Evolutionary conservation across 2,113 vertebrate species (phyloP).

Genomic region (Crocuta crocuta): DNA sequence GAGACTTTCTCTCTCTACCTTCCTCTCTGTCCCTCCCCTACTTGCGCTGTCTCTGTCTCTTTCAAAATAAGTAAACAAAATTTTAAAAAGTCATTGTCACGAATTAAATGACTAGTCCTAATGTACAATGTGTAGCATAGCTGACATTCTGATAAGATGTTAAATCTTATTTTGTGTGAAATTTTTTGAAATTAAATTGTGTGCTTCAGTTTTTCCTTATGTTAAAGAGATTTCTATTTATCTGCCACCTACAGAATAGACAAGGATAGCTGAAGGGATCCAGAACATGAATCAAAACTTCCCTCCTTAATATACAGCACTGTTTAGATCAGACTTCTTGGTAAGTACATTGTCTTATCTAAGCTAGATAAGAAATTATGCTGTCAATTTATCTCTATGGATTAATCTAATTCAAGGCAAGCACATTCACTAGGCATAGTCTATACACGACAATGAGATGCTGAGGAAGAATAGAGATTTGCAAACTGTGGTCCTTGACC

Average conservation of each 20-base stretch:
- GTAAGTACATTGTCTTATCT: neutral
- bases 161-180: neutral
- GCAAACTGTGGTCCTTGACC: neutral
- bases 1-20: too few species aligned
- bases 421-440: neutral
- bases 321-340: neutral
- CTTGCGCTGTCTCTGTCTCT: too few species aligned
- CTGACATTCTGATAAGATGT: neutral
- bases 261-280: neutral
- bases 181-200: neutral
- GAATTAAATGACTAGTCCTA: slow-evolving; percentile 12
- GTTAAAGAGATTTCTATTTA: neutral
- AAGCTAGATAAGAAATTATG: neutral
- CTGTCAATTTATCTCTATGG: neutral
- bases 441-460: neutral
- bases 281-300: neutral
- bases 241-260: neutral
- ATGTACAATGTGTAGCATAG: neutral
- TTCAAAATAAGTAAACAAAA: too few species aligned
- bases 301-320: neutral
- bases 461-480: neutral
- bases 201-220: neutral
- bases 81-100: neutral
- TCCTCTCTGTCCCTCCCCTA: too few species aligned
- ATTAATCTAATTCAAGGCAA: neutral